Base-by-base conservation (phyloP, 2,113 vertebrate genomes). In the Sturnira hondurensis region DNA sequence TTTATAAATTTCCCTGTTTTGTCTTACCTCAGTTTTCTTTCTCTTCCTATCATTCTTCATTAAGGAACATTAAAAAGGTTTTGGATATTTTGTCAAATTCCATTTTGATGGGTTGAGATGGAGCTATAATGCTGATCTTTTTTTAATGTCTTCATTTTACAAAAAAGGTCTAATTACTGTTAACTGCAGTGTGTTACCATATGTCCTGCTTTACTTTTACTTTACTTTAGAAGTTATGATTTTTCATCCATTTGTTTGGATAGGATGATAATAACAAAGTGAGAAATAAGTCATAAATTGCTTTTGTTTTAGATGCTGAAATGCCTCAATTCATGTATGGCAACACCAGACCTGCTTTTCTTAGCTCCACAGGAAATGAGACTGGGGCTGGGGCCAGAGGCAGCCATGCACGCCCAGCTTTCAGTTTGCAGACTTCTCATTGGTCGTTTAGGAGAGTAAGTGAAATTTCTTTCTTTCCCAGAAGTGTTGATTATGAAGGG, bases 331-430 rank as follows among this genome's bases (percentile, higher is more conserved):
- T 89, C 45, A 10, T 19, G 15, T 45, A 2, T 20, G 65, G 70
- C 77, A 54, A 1, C 45, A 24, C 2, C 50, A 56, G 70, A 61
- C 52, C 31, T 88, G 87, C 84, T 96, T 96, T 93, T 91, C 89
- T 96, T 94, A 93, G 93, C 68, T 28, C 11, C 38, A 41, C 88
- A 95, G 96, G 97, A 97, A 93, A 36, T 54, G 91, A 77, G 78
- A 31, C 43, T 56, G 19, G 17, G 38, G n/a, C 36, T 17, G 22
- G 13, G 38, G 81, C 33, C 3, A 50, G 38, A 88, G 86, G 93
- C 94, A 89, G 80, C 63, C 56, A 7, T 74, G 78, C 68, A 41
- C 68, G 22, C 63, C 36, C 19, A 43, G 61, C 63, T 78, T 63
- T 78, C 8, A 45, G 41, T 8, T 20, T 81, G 56, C 36, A 5